phyloP scores from a whole-genome alignment of 2,888 invertebrate genomes.

The Leucophenga montana region DNA sequence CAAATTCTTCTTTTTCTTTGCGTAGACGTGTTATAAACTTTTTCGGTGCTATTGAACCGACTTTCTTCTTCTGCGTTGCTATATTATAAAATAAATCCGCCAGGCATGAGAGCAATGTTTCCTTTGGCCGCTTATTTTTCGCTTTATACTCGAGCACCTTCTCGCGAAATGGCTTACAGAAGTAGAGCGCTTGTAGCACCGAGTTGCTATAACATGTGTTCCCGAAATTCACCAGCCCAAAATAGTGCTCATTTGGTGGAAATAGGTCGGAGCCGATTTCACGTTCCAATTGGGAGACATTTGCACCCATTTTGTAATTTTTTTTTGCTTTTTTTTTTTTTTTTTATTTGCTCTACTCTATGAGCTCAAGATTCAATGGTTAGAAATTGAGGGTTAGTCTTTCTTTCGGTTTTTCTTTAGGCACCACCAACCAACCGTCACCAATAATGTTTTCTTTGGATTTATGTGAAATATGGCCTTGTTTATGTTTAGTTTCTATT shows the following conservation, averaged over 20 bases:
- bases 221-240: constrained; percentile 99
- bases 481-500: constrained; percentile 39
- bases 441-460: constrained; percentile 14
- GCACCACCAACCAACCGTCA: neutral
- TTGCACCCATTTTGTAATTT: constrained; percentile 94
- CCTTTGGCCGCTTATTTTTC: constrained; percentile 95
- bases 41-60: constrained; percentile 99
- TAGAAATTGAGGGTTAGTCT: constrained; percentile 17
- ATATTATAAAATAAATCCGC: constrained; percentile 99
- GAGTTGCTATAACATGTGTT: constrained; percentile 99
- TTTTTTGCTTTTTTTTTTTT: too few species aligned
- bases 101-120: constrained; percentile 96
- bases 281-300: constrained; percentile 98
- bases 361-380: constrained; percentile 18
- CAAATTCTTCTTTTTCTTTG: constrained; percentile 99
- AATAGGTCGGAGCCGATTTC: constrained; percentile 99
- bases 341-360: constrained; percentile 36
- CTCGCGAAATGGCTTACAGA: constrained; percentile 99
- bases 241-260: constrained; percentile 99
- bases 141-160: constrained; percentile 98
- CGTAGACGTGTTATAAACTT: constrained; percentile 98
- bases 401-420: neutral
- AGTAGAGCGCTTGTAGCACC: constrained; percentile 98
- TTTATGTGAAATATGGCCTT: constrained; percentile 28
- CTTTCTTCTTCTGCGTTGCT: constrained; percentile 99